Evolutionary conservation across 2,797 vertebrate genomes (phyloP), one percentile per base, ranked within the genome.

Genomic region (Pangasius larnaudii): DNA sequence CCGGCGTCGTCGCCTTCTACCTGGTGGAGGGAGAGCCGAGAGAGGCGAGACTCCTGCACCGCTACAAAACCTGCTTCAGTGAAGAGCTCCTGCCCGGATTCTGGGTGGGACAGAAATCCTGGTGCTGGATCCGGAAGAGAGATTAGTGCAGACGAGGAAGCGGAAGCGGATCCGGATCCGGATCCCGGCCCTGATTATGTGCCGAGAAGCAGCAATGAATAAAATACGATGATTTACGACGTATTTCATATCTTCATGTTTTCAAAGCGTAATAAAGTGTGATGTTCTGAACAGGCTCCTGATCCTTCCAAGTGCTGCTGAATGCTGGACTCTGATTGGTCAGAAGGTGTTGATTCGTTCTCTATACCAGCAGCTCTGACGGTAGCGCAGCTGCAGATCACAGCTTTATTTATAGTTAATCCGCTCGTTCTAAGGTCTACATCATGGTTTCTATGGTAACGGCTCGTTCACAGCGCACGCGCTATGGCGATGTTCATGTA

Each of bases 1-100:
- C 95, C 3, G 95, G 96, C 82, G 88, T 96, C 89, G 77, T 97
- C 71, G 95, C 94, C 91, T 96, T 97, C 92, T 94, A 95, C 59
- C 0, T 86, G 19, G 93, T 96, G 91, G 93, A 24, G 2, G 92
- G 93, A 80, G 91, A 71, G 10, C 75, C 65, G 9, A 94, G 91
- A 88, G 95, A 94, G 90, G 95, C 95, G 78, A 93, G 75, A 36
- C 93, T 94, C 56, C 92, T 97, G 39, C 94, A 97, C 91, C 94
- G 93, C 87, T 97, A 95, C 91, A 94, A 93, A 24, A 85, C 82
- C 84, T 63, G 56, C 67, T 80, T 94, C 65, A 92, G 89, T 8
- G 96, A 97, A 78, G 95, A 95, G 67, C 24, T 96, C 0, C 91
- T 93, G n/a, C 96, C 96, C 0, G 96, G 91, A 6, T 94, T 97